Base-by-base conservation (phyloP, 1,140 invertebrate genomes). In the Camponotus pennsylvanicus region DNA sequence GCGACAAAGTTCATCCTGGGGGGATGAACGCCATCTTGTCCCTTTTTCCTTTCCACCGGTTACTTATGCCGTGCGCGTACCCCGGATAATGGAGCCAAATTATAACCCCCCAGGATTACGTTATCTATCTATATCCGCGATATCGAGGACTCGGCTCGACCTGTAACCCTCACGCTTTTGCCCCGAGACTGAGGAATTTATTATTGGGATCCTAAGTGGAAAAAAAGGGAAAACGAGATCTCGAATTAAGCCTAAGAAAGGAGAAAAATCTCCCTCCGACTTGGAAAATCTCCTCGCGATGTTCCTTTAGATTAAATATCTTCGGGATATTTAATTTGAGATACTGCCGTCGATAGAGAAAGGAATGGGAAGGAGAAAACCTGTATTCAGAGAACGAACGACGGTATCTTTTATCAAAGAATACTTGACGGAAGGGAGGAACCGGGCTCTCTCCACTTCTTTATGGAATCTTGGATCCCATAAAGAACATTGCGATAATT, bases 71-170 rank as follows among this genome's bases (percentile, higher is more conserved):
- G 55, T 78, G 61, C 85, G 73, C 73, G 85, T 86, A 79, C 67
- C 79, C 3, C 52, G 76, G 63, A 75, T 86, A 88, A 90, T 90
- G 85, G 84, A 83, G 75, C 78, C 89, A 86, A 90, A 88, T 90
- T 88, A 90, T 88, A 90, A 88, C 89, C 89, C 66, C 77, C 59
- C n/a, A 52, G 77, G 76, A 88, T 89, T 87, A 89, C 76, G 76
- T 85, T 89, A 86, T 89, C 88, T 88, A 88, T 89, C 80, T 87
- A 86, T 88, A 86, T 88, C 78, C 71, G 27, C 64, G 71, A 86
- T 88, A 88, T 88, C 71, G 37, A 70, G 64, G 18, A 49, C n/a
- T 82, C 40, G 21, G n/a, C 52, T 6, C 69, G 64, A 76, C 45
- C 84, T 86, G 76, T 45, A 42, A 52, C 77, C 64, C 55, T 40